Base-by-base conservation (phyloP, 2,888 invertebrate genomes). In the Latrodectus elegans region DNA sequence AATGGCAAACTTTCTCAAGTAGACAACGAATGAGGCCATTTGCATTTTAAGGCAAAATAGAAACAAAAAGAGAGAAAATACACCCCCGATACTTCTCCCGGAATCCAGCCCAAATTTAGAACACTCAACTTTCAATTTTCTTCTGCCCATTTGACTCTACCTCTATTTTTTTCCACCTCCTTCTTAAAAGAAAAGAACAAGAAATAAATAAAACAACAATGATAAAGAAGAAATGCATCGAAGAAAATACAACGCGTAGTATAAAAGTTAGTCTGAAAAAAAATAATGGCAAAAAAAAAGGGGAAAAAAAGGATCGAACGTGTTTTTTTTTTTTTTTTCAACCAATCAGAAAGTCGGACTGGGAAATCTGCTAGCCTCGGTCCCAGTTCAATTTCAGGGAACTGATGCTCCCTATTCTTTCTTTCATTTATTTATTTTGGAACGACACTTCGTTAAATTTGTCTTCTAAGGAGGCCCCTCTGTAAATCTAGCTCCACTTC, bases 81-180 rank as follows among this genome's bases (percentile, higher is more conserved):
- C 51, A 52, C 53, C 60, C 38, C 52, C 26, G 68, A 70, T 78
- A 78, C 53, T 60, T 49, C 55, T 60, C 53, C 52, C 22, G 64
- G 71, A 84, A 64, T 85, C 60, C 79, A 71, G 49, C 71, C 71
- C 76, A 82, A 81, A 87, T 87, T 87, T 81, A 77, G 81, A 87
- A 87, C 76, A 82, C 81, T 82, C 81, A 81, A 82, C 81, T 87
- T 87, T 87, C 81, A 81, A 87, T 81, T 87, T 87, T 87, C 81
- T 73, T 77, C 77, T 82, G 52, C 72, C 81, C 67, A 86, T 81
- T 86, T 81, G 71, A 76, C 71, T 86, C 71, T 67, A 53, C 76
- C 64, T 38, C 53, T 65, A 72, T 78, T n/a, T 67, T 49, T 77
- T 74, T 53, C 65, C 55, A 68, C 68, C 68, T 70, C 17, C 60